A percentile compares a stretch with the other conserved stretches of the same genome.
Conservation (phyloP, 2,888 invertebrate genomes). For the Sympetrum striolatum region DNA sequence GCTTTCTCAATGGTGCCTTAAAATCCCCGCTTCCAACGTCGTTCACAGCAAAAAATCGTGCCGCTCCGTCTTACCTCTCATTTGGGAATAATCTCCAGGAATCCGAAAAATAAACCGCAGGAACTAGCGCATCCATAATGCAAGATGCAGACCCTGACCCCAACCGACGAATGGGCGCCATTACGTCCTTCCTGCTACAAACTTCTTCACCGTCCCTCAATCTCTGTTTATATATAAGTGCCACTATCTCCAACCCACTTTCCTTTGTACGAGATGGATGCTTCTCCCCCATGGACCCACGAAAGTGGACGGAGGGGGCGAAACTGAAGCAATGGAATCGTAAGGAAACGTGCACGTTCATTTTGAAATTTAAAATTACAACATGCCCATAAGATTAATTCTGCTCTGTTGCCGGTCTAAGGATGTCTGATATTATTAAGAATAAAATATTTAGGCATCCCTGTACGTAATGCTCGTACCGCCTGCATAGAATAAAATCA, state of each 20-base stretch:
- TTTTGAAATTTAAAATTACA: no score
- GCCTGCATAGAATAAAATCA: no score
- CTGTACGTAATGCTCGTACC: no score
- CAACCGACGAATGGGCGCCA: not conserved
- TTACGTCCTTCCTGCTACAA: not conserved
- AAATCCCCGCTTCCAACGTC: no score
- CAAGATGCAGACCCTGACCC: slow-evolving; percentile 9
- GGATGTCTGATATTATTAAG: no score
- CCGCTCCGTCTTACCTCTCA: no score
- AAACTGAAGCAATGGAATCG: not conserved
- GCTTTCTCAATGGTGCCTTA: no score
- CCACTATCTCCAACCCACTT: not conserved
- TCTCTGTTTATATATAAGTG: not conserved
- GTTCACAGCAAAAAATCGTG: no score
- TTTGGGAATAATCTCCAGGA: not conserved
- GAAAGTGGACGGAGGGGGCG: not conserved
- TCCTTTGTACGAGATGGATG: not conserved
- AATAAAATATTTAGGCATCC: no score
- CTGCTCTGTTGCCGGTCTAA: no score
- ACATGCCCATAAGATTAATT: no score
- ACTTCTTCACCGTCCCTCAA: not conserved
- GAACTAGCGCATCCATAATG: slow-evolving; percentile 11
- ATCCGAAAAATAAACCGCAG: not conserved
- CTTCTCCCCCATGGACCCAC: not conserved
- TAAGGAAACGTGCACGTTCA: not conserved